Conservation (phyloP, 2,113 vertebrate species). For the Cinclus mexicanus region DNA sequence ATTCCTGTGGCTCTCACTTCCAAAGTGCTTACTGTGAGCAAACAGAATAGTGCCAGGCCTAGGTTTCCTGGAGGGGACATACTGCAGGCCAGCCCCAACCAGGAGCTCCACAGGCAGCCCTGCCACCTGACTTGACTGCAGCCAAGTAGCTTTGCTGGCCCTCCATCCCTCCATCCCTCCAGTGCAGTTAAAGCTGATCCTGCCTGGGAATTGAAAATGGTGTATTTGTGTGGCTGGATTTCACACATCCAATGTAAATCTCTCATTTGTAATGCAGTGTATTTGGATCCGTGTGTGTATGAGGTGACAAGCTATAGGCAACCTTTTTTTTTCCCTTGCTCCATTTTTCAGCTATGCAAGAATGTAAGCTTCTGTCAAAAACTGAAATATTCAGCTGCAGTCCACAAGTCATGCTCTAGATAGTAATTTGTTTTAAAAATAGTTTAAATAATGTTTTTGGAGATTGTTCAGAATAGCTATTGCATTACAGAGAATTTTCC, state of each 20-base stretch:
- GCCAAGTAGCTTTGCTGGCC: not conserved
- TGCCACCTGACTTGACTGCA: not conserved
- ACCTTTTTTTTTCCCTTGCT: not conserved
- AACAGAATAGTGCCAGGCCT: not conserved
- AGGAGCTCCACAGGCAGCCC: not conserved
- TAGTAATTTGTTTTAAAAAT: constrained; percentile 19
- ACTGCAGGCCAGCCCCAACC: not conserved
- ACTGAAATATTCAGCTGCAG: not conserved
- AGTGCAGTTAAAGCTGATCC: not conserved
- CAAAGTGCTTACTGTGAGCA: not conserved
- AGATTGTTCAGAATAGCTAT: constrained; percentile 8
- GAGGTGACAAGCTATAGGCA: not conserved
- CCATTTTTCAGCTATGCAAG: not conserved
- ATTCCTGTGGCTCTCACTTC: not conserved
- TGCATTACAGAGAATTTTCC: not conserved
- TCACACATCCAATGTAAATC: not conserved
- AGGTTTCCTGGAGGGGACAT: not conserved
- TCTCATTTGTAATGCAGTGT: not conserved
- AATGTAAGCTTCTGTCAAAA: not conserved
- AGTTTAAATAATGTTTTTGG: constrained; percentile 7
- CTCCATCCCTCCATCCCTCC: not conserved
- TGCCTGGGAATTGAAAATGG: not conserved
- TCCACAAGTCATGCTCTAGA: not conserved
- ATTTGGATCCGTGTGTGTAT: fast-evolving
- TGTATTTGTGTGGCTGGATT: not conserved